Evolutionary conservation across 2,113 vertebrate genomes (phyloP), one percentile per base, ranked within the genome.

Genomic region (Cygnus buccinator): DNA sequence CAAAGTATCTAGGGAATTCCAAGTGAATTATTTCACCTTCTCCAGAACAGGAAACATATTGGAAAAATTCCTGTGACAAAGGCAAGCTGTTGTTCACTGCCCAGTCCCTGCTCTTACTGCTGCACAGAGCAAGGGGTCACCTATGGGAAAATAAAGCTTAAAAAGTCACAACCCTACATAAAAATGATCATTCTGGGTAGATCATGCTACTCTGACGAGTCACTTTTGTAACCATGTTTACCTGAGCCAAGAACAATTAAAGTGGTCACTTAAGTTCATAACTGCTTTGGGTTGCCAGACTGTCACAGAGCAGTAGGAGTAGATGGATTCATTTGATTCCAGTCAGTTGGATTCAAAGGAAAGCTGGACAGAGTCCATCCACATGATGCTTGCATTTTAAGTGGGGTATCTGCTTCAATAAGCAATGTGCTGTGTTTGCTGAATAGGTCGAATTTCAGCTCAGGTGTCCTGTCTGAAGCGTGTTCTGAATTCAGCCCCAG

Each of bases 311-410:
- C 71, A 87, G 52, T 62, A 68, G 66, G 20, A 76, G 29, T 2
- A 84, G 44, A 70, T 0, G 3, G 59, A 80, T 80, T 41, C 90
- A 77, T 93, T 77, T 74, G 13, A 90, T 85, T 95, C 52, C 93
- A 72, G 65, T 35, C 44, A 3, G 2, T 10, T 78, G 61, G 61
- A 72, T 70, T 89, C 80, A 58, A 77, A 87, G 57, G 33, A 84
- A 37, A 65, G 18, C 15, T 96, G 93, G 93, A 91, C 33, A 71
- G 67, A 59, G 78, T 88, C 82, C 92, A 90, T 52, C 22, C 67
- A 74, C 82, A 88, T 43, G 90, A 94, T 50, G 44, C 44, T 74
- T 85, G 72, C 67, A 94, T 77, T 91, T 86, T 80, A 88, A 91
- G n/a, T 23, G 13, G 28, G 18, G 22, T 79, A 84, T 82, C 74